Conservation (phyloP, 2,888 invertebrate species). For the Pristionchus entomophagus region DNA sequence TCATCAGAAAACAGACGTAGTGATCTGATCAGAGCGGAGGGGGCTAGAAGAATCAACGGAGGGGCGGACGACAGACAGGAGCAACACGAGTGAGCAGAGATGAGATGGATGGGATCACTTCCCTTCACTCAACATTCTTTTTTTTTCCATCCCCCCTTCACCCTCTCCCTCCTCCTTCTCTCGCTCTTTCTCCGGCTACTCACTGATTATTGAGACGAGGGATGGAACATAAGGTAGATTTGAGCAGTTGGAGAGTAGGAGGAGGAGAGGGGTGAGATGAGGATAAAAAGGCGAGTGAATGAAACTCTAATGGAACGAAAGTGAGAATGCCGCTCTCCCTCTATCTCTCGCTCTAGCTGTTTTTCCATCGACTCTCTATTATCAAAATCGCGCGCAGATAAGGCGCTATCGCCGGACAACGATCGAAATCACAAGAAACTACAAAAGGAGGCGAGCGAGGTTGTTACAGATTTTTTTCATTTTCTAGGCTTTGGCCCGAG, state of each 20-base stretch:
- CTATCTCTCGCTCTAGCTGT: slow-evolving; percentile 7
- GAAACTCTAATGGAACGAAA: background rate
- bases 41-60: background rate
- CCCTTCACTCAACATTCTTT: background rate
- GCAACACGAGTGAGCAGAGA: background rate
- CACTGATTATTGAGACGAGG: slow-evolving; percentile 18
- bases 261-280: background rate
- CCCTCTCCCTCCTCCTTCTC: background rate
- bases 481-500: too few relatives aligned
- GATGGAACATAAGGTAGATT: slow-evolving; percentile 20
- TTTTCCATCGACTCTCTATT: background rate
- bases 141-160: too few relatives aligned
- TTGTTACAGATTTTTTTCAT: too few relatives aligned
- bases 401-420: slow-evolving; percentile 2
- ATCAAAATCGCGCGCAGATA: background rate
- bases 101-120: slow-evolving; percentile 26
- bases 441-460: background rate
- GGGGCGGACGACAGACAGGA: background rate
- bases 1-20: background rate
- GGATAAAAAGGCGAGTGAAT: background rate
- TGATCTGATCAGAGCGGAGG: background rate
- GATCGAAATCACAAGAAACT: background rate
- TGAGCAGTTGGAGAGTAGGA: background rate
- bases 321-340: background rate
- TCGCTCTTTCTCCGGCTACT: background rate